phyloP scores from a whole-genome alignment of 2,797 vertebrate species.

The Hybognathus amarus region DNA sequence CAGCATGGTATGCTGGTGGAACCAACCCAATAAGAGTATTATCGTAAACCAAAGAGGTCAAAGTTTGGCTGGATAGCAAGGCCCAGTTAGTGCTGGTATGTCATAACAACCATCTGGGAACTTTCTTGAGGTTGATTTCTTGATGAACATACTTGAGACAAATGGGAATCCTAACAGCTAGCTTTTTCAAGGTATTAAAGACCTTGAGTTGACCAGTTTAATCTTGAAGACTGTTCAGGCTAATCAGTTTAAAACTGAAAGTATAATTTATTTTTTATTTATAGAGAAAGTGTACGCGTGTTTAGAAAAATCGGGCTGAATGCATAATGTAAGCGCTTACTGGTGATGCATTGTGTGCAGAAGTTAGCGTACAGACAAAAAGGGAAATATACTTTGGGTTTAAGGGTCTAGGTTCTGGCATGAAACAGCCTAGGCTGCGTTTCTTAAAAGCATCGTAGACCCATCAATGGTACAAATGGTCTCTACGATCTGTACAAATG shows the following conservation, averaged over 20 bases:
- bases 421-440: neutral
- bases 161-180: neutral
- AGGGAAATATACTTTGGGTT: neutral
- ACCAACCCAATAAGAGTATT: neutral
- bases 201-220: neutral
- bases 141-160: neutral
- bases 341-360: too few species aligned
- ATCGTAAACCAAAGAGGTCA: neutral
- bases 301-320: neutral
- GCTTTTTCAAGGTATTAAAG: neutral
- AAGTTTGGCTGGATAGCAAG: neutral
- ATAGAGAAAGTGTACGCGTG: too few species aligned
- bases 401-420: too few species aligned
- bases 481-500: neutral
- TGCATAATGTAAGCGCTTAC: too few species aligned
- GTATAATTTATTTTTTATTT: fast-evolving
- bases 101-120: neutral
- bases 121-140: too few species aligned
- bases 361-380: neutral
- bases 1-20: neutral
- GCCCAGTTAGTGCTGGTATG: neutral
- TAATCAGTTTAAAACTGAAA: neutral
- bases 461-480: neutral
- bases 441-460: neutral
- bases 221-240: neutral